Conservation (phyloP, 1,140 invertebrate genomes). For the Drosophila ambigua region DNA sequence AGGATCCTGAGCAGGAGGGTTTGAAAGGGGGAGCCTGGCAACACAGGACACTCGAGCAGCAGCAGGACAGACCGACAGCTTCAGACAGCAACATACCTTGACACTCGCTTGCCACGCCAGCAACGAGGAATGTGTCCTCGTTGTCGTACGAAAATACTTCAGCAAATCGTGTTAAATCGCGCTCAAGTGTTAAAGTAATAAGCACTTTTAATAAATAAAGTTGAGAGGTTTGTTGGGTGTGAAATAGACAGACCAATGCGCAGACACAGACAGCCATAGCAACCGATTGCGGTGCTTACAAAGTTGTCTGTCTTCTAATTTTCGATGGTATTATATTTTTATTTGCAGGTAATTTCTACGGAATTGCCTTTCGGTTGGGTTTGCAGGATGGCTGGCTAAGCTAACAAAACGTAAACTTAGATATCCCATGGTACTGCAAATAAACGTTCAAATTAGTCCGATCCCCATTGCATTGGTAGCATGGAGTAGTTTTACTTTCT, state of each 20-base stretch:
- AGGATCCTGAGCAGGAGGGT: constrained; percentile 43
- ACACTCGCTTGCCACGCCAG: constrained; percentile 47
- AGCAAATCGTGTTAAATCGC: constrained; percentile 81
- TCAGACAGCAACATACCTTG: constrained; percentile 60
- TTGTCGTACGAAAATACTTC: constrained; percentile 75
- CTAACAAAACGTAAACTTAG: background rate
- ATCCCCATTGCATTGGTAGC: too few relatives aligned
- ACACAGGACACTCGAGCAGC: constrained; percentile 15
- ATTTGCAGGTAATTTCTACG: constrained; percentile 27
- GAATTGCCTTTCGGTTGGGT: constrained; percentile 21
- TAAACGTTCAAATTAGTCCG: too few relatives aligned
- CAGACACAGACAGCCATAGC: constrained; percentile 13
- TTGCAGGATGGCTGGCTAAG: constrained; percentile 11
- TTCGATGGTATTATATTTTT: constrained; percentile 41
- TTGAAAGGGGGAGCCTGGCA: constrained; percentile 18
- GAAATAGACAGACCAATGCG: constrained; percentile 30
- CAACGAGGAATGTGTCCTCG: constrained; percentile 53
- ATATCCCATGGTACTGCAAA: background rate
- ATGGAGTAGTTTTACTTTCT: too few relatives aligned
- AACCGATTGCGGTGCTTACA: constrained; percentile 38
- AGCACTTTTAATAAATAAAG: constrained; percentile 82
- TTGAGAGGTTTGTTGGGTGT: constrained; percentile 52
- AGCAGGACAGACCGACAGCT: constrained; percentile 29
- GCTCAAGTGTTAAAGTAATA: constrained; percentile 82
- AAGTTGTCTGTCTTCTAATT: constrained; percentile 44